A percentile compares a stretch with the other conserved stretches of the same genome.
Evolutionary conservation across 2,888 invertebrate genomes (phyloP).

Genomic region (Mallateleia sp.): DNA sequence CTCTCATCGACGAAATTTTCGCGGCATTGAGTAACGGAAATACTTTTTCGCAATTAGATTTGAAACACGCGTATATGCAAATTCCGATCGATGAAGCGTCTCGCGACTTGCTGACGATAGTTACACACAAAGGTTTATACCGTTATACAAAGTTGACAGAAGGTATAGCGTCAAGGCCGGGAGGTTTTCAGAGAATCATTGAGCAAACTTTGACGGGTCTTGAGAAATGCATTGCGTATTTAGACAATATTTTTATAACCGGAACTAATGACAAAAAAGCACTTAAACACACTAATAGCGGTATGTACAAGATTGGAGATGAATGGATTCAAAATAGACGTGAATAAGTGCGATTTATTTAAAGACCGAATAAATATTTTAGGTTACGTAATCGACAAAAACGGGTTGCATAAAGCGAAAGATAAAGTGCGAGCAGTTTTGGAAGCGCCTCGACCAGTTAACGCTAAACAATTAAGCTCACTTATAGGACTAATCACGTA

Average conservation of each 20-base stretch:
- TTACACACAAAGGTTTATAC: slow-evolving; percentile 86
- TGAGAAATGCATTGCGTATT: slow-evolving; percentile 82
- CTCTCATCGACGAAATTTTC: slow-evolving; percentile 64
- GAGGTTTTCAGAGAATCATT: slow-evolving; percentile 84
- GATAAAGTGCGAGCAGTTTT: slow-evolving; percentile 37
- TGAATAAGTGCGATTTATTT: slow-evolving; percentile 35
- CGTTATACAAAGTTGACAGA: slow-evolving; percentile 80
- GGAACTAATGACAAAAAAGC: slow-evolving; percentile 73
- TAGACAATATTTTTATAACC: slow-evolving; percentile 87
- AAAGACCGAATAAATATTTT: slow-evolving; percentile 13
- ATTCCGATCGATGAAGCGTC: slow-evolving; percentile 81
- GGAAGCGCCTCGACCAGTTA: slow-evolving; percentile 18
- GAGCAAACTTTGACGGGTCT: slow-evolving; percentile 46
- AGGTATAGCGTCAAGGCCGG: slow-evolving; percentile 78
- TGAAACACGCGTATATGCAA: slow-evolving; percentile 85
- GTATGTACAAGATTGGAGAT: not conserved
- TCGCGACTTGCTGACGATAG: slow-evolving; percentile 82
- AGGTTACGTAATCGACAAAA: slow-evolving; percentile 30
- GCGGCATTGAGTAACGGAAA: slow-evolving; percentile 62
- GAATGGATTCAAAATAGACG: not conserved
- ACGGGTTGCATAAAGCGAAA: slow-evolving; percentile 24
- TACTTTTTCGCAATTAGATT: slow-evolving; percentile 82
- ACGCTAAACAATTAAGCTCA: slow-evolving; percentile 33
- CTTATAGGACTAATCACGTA: slow-evolving; percentile 41
- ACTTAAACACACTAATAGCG: slow-evolving; percentile 10